These are phyloP conservation scores for Ryuthela nishihirai DNA, from an alignment of 2,888 invertebrate species.

Conservation along the genomic window DNA sequence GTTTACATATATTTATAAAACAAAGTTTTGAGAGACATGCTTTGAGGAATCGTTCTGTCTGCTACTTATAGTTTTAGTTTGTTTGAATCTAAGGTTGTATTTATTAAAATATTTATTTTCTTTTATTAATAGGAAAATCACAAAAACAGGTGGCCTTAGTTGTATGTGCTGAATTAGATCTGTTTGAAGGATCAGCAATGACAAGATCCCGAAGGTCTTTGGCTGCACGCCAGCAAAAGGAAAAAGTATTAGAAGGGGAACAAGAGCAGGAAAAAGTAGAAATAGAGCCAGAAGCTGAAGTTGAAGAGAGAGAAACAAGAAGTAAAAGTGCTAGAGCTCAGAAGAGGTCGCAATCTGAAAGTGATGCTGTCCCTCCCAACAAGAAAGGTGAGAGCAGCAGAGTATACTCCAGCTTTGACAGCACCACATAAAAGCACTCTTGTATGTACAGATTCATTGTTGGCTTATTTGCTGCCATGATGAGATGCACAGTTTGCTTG, in stretches of 20 bases:
- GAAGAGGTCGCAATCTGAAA: slow-evolving; percentile 37
- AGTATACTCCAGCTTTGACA: background rate
- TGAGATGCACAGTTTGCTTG: no score
- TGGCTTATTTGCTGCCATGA: no score
- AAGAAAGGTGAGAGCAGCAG: slow-evolving; percentile 33
- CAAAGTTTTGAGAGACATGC: no score
- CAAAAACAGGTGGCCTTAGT: background rate
- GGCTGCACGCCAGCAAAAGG: slow-evolving; percentile 16
- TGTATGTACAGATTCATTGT: no score
- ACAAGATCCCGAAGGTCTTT: no score
- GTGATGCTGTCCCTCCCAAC: slow-evolving; percentile 14
- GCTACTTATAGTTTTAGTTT: no score
- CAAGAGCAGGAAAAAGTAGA: no score
- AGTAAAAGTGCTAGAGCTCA: slow-evolving; percentile 31
- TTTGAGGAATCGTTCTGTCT: no score
- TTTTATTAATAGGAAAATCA: background rate
- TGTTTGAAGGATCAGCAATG: no score
- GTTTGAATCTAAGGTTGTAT: no score
- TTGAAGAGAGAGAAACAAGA: slow-evolving; percentile 25
- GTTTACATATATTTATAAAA: no score
- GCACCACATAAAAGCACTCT: background rate
- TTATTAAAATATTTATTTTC: no score
- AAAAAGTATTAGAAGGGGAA: slow-evolving; percentile 23
- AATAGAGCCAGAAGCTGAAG: slow-evolving; percentile 27
- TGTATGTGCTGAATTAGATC: background rate